Evolutionary conservation across 2,888 invertebrate species (phyloP).

Genomic region (Pterostichus madidus): DNA sequence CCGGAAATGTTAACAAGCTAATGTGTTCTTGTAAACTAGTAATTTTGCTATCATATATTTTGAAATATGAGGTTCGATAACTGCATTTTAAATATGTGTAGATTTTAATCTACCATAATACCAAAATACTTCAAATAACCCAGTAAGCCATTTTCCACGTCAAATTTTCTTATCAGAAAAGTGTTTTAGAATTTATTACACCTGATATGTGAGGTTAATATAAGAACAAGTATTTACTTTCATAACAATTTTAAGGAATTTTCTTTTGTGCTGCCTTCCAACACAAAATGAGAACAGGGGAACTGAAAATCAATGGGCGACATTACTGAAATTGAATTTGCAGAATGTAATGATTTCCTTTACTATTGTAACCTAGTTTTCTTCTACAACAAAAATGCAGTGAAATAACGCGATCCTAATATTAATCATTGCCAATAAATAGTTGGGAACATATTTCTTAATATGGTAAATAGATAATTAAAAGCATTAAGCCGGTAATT

Average conservation of each 20-base stretch:
- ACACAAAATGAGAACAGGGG: conserved; percentile 11
- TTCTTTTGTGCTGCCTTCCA: not conserved
- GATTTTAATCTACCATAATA: conserved; percentile 36
- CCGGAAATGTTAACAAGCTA: conserved; percentile 49
- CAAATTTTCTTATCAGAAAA: conserved; percentile 19
- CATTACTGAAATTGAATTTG: conserved; percentile 39
- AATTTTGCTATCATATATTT: conserved; percentile 35
- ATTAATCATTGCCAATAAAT: conserved; percentile 11
- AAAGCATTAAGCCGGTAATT: too few relatives aligned
- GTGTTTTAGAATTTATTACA: conserved; percentile 24
- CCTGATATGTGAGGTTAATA: conserved; percentile 21
- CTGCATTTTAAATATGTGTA: conserved; percentile 41
- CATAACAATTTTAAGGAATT: conserved; percentile 13
- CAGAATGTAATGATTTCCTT: conserved; percentile 39
- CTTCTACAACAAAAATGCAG: not conserved
- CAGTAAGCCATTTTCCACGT: conserved; percentile 12
- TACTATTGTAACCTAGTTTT: conserved; percentile 31
- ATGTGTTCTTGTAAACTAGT: conserved; percentile 11
- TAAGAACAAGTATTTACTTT: conserved; percentile 30
- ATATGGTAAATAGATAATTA: too few relatives aligned
- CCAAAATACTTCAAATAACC: conserved; percentile 35
- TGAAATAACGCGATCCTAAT: conserved; percentile 37
- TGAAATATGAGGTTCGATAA: conserved; percentile 42
- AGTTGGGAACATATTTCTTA: too few relatives aligned
- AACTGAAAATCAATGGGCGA: conserved; percentile 23